A percentile compares a stretch with the other conserved stretches of the same genome.
These are phyloP conservation scores for Rotaria sp. DNA, from an alignment of 2,888 invertebrate species.

Conservation along the genomic window DNA sequence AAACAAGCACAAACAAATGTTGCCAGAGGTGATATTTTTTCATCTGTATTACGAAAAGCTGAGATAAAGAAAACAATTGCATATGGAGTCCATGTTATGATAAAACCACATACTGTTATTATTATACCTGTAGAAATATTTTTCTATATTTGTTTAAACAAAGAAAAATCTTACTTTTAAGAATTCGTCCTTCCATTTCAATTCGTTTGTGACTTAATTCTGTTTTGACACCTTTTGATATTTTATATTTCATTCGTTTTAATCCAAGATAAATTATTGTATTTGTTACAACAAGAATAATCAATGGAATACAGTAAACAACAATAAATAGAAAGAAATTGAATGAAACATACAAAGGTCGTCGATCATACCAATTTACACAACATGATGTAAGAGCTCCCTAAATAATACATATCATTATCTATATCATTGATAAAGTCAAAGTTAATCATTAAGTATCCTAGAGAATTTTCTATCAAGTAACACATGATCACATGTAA, in stretches of 20 bases:
- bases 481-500: no score
- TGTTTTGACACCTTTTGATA: neutral
- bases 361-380: neutral
- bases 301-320: neutral
- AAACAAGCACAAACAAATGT: slow-evolving; percentile 9
- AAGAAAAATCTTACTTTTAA: neutral
- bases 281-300: neutral
- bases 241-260: neutral
- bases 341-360: neutral
- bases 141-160: no score
- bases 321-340: neutral
- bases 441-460: no score
- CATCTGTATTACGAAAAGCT: neutral
- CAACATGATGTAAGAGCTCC: neutral
- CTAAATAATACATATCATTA: neutral
- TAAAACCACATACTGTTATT: neutral
- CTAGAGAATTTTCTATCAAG: no score
- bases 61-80: neutral
- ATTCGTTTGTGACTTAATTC: slow-evolving; percentile 5
- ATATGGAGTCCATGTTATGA: neutral
- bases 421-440: no score
- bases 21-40: neutral
- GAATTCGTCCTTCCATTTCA: slow-evolving; percentile 5
- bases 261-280: neutral
- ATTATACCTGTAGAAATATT: neutral